phyloP scores from a whole-genome alignment of 1,140 invertebrate species.

The Hylyphantes graminicola region DNA sequence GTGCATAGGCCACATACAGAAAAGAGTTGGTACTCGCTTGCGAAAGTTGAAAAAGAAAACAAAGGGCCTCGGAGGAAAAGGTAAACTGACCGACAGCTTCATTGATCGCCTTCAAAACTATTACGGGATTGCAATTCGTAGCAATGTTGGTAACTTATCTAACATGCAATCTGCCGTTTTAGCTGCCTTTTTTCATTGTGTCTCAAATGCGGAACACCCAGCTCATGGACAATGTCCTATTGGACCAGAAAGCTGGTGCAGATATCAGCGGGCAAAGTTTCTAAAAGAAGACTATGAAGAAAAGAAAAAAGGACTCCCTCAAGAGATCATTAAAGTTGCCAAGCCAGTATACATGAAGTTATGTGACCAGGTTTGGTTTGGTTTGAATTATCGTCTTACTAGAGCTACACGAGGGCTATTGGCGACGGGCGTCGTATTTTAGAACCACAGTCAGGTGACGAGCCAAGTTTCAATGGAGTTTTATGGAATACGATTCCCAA shows the following conservation, averaged over 20 bases:
- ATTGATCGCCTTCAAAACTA: constrained; percentile 20
- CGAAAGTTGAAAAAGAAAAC: constrained; percentile 7
- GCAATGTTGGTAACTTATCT: constrained; percentile 16
- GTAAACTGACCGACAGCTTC: constrained; percentile 14
- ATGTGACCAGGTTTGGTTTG: not conserved
- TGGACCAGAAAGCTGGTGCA: constrained; percentile 4
- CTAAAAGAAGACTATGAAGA: not conserved
- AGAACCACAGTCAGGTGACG: no score
- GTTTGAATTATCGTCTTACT: no score
- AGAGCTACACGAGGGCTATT: no score
- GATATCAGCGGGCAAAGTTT: not conserved
- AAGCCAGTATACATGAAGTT: constrained; percentile 37
- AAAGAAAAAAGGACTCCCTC: not conserved
- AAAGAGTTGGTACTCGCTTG: constrained; percentile 23
- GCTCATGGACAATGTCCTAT: constrained; percentile 17
- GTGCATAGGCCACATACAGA: constrained; percentile 24
- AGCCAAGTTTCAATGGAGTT: constrained; percentile 21
- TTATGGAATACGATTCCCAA: constrained; percentile 40
- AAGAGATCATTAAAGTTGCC: constrained; percentile 1
- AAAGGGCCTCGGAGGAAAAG: constrained; percentile 14
- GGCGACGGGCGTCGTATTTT: no score
- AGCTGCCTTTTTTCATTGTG: constrained; percentile 27
- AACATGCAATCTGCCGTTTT: constrained; percentile 19
- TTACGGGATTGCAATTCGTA: constrained; percentile 34
- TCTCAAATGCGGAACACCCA: not conserved